Evolutionary conservation across 1,140 invertebrate species (phyloP).

Genomic region (Drosophila yakuba): DNA sequence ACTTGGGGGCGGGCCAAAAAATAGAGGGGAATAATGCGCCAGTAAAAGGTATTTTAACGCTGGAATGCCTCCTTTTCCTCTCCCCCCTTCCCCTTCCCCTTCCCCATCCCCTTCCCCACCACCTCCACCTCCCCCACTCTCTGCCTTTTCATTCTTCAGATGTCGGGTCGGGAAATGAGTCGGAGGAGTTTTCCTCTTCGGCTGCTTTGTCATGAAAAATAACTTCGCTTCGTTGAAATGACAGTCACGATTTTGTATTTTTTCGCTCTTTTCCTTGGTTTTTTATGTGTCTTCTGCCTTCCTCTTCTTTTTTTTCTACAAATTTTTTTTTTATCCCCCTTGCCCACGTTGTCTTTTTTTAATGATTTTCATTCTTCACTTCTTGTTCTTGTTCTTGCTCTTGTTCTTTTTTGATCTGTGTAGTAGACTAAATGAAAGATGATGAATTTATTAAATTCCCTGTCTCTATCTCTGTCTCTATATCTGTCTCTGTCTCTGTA

Average conservation of each 20-base stretch:
- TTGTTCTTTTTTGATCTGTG: conserved; percentile 25
- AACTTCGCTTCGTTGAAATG: conserved; percentile 82
- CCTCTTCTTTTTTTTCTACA: conserved; percentile 13
- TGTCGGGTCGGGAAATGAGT: conserved; percentile 35
- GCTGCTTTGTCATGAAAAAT: conserved; percentile 81
- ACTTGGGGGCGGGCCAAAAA: not conserved
- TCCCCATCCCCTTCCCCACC: too few relatives aligned
- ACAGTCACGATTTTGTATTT: conserved; percentile 75
- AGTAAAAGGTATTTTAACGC: conserved; percentile 82
- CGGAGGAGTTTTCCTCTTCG: conserved; percentile 51
- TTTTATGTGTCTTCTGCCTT: conserved; percentile 9
- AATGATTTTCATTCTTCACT: conserved; percentile 44
- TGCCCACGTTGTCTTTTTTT: conserved; percentile 32
- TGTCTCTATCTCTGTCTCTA: conserved; percentile 12
- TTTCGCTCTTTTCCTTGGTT: conserved; percentile 18
- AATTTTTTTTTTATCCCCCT: conserved; percentile 31
- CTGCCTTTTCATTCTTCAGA: not conserved
- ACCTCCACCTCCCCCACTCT: too few relatives aligned
- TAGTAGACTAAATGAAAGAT: conserved; percentile 78
- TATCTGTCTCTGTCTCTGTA: conserved; percentile 14
- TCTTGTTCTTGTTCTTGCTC: not conserved
- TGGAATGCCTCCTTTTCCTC: conserved; percentile 51
- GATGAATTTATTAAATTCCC: conserved; percentile 79
- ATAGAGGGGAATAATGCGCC: conserved; percentile 56
- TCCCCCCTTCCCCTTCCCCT: not conserved